Base-by-base conservation (phyloP, 37 sponge, comb jelly and placozoan species). In the Amphimedon queenslandica region DNA sequence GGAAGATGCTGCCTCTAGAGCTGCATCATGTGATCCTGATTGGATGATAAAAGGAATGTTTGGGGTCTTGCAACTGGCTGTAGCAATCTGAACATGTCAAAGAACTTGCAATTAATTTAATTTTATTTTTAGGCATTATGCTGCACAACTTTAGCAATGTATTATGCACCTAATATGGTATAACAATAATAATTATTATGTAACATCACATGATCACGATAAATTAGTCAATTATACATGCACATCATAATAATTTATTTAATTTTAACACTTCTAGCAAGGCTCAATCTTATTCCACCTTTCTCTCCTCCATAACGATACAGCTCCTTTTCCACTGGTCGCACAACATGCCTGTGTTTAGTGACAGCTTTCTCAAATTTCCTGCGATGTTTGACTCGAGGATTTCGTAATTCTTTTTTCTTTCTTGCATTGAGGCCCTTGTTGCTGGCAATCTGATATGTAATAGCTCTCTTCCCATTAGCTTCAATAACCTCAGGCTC, bases 351-450 rank as follows among this genome's bases (percentile, higher is more conserved):
- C 40, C 77, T 82, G 4, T 87, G 69, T 25, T 86, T 89, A 30
- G 77, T 77, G 29, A 79, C 35, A 0, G 93, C 96, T 53, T 89
- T 92, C 35, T 72, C 69, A 69, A 60, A 96, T 71, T 94, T 98
- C 55, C 72, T 82, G 30, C 91, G 67, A 76, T 94, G 90, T 57
- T 92, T 94, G 21, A 94, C 95, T 40, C 99, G 84, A 56, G 99
- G 95, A 43, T 94, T 98, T 51, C 92, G 77, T 79, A 86, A 84
- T 58, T 96, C 90, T 78, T 87, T 96, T 80, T 92, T 92, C 32
- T 93, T 74, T 58, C 78, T 83, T 34, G 93, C 90, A 42, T 67
- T 87, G 36, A 96, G 68, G 2, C 96, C 96, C 75, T 92, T 83
- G 61, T 92, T 92, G 24, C 80, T 40, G 3, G 93, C 72, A 57